phyloP scores from a whole-genome alignment of 2,797 vertebrate genomes.

The Limosa lapponica region DNA sequence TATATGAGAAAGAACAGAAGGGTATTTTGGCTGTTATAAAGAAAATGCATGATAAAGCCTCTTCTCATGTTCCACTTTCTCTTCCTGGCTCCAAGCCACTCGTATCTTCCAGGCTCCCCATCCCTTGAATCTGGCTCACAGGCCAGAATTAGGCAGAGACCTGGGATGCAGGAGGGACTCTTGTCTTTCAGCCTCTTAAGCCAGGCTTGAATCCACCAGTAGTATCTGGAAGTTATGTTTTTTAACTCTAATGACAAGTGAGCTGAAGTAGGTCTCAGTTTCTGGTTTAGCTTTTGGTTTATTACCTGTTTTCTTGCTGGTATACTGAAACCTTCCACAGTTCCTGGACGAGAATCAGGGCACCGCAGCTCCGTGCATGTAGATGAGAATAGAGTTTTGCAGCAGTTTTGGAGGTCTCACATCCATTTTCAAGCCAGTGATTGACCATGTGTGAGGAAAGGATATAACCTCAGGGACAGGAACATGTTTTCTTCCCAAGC shows the following conservation, averaged over 20 bases:
- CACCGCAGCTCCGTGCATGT: not conserved
- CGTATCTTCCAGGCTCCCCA: not conserved
- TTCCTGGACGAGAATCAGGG: not conserved
- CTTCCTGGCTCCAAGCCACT: not conserved
- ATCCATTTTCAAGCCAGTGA: not conserved
- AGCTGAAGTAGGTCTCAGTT: not conserved
- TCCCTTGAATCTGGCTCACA: not conserved
- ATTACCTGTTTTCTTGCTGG: not conserved
- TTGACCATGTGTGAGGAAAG: not conserved
- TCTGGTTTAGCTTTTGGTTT: not conserved
- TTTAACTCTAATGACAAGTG: not conserved
- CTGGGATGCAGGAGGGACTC: not conserved
- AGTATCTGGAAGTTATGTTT: not conserved
- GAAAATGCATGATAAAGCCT: not conserved
- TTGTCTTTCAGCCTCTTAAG: not conserved
- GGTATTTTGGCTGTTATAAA: not conserved
- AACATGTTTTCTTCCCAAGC: not conserved
- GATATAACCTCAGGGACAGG: not conserved
- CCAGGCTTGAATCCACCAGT: not conserved
- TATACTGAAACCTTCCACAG: not conserved
- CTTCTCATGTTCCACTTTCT: not conserved
- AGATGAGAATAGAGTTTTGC: not conserved
- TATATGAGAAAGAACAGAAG: constrained; percentile 31
- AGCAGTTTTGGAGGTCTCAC: not conserved
- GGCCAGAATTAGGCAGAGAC: not conserved